Evolutionary conservation across 2,888 invertebrate genomes (phyloP).

Genomic region (Cryptosula pallasiana): DNA sequence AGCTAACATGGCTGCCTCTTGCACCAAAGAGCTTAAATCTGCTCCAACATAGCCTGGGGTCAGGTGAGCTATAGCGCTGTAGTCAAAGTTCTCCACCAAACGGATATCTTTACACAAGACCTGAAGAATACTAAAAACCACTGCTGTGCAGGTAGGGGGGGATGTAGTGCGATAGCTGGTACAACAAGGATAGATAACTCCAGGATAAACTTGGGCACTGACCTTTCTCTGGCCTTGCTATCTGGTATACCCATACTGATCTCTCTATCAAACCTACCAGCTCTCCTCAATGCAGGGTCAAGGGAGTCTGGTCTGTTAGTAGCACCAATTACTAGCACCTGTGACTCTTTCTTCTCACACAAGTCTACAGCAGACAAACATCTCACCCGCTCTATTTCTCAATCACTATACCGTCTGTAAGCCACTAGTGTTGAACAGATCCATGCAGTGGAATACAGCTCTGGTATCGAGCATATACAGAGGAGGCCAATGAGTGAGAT

Average conservation of each 20-base stretch:
- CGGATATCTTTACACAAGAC: slow-evolving; percentile 68
- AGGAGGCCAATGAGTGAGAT: not conserved
- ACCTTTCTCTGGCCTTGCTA: slow-evolving; percentile 64
- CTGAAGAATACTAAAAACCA: slow-evolving; percentile 63
- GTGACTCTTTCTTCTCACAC: slow-evolving; percentile 33
- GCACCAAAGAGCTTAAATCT: slow-evolving; percentile 77
- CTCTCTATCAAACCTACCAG: slow-evolving; percentile 90
- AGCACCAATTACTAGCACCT: slow-evolving; percentile 82
- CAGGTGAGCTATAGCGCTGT: slow-evolving; percentile 68
- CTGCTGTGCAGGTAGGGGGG: no score
- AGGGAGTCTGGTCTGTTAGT: slow-evolving; percentile 87
- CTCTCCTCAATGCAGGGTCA: slow-evolving; percentile 84
- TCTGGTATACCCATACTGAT: slow-evolving; percentile 90
- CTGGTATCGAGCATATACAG: no score
- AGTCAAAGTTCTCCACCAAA: slow-evolving; percentile 67
- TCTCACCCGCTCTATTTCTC: not conserved
- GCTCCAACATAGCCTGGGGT: slow-evolving; percentile 96
- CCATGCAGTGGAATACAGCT: no score
- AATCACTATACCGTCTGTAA: not conserved
- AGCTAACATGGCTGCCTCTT: slow-evolving; percentile 82
- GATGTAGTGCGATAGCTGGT: no score
- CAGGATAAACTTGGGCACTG: no score
- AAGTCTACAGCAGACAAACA: slow-evolving; percentile 34
- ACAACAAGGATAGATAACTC: no score
- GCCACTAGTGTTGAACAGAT: not conserved